Evolutionary conservation across 2,797 vertebrate species (phyloP).

Genomic region (Gymnopithys bicolor): DNA sequence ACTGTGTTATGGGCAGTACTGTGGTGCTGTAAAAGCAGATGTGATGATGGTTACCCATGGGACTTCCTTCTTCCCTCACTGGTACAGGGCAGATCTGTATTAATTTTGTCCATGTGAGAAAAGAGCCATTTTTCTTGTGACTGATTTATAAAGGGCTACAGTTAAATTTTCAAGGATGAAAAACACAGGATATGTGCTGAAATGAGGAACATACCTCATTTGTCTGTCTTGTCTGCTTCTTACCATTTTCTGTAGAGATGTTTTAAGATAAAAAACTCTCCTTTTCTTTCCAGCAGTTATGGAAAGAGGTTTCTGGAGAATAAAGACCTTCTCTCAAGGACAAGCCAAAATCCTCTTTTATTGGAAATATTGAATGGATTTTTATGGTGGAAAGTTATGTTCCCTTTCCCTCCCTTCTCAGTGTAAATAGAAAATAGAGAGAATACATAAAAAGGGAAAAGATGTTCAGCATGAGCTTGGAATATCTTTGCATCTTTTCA

Average conservation of each 20-base stretch:
- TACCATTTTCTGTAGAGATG: neutral
- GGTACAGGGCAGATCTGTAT: neutral
- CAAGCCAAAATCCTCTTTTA: neutral
- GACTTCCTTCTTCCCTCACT: neutral
- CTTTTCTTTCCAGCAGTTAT: neutral
- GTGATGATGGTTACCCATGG: neutral
- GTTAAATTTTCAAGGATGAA: neutral
- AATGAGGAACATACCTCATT: neutral
- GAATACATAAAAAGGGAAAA: neutral
- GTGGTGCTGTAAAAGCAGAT: neutral
- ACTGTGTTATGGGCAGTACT: neutral
- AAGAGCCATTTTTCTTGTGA: neutral
- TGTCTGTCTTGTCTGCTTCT: neutral
- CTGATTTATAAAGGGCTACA: neutral
- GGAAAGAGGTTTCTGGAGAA: constrained; percentile 21
- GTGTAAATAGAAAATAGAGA: neutral
- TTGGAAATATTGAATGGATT: neutral
- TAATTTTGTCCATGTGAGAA: neutral
- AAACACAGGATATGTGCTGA: neutral
- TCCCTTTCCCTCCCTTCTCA: neutral
- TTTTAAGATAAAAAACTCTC: neutral
- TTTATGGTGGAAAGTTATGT: neutral
- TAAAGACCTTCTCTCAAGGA: constrained; percentile 1
- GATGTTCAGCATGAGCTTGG: neutral
- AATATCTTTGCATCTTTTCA: neutral